Conservation (phyloP, 2,113 vertebrate genomes). For the Pholis gunnellus region DNA sequence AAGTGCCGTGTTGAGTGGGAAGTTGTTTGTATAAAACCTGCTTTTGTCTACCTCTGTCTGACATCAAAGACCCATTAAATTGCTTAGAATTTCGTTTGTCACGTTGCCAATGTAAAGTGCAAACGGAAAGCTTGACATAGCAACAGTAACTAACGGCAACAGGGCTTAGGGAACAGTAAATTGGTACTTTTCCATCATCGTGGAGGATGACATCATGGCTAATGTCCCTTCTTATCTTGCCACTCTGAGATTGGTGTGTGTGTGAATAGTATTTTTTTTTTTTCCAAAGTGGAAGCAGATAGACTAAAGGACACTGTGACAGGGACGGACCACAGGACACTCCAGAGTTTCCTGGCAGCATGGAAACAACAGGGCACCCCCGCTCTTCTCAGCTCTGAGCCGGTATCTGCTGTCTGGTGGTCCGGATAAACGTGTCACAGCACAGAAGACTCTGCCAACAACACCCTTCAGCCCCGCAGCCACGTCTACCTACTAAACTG, state of each 20-base stretch:
- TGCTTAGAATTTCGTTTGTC: background rate
- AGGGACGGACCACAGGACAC: conserved; percentile 43
- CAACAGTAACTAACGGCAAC: background rate
- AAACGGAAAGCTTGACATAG: conserved; percentile 4
- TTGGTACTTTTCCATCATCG: conserved; percentile 18
- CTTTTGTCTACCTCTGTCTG: background rate
- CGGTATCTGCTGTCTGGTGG: conserved; percentile 48
- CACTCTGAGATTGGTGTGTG: conserved; percentile 11
- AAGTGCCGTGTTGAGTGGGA: background rate
- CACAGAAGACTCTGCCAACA: conserved; percentile 32
- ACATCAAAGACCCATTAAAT: background rate
- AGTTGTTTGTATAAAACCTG: background rate
- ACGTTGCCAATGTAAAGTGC: background rate
- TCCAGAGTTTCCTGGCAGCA: conserved; percentile 50
- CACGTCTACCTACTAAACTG: conserved; percentile 44
- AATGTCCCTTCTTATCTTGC: conserved; percentile 42
- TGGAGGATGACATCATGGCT: conserved; percentile 50
- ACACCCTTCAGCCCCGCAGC: conserved; percentile 32
- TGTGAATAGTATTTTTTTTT: conserved; percentile 37
- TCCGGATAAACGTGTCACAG: conserved; percentile 45
- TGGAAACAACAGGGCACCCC: conserved; percentile 56
- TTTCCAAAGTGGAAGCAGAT: conserved; percentile 53
- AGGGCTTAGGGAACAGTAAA: background rate
- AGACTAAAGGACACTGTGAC: conserved; percentile 27
- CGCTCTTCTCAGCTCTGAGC: conserved; percentile 36